Base-by-base conservation (phyloP, 2,113 vertebrate genomes). In the Vulpes vulpes region DNA sequence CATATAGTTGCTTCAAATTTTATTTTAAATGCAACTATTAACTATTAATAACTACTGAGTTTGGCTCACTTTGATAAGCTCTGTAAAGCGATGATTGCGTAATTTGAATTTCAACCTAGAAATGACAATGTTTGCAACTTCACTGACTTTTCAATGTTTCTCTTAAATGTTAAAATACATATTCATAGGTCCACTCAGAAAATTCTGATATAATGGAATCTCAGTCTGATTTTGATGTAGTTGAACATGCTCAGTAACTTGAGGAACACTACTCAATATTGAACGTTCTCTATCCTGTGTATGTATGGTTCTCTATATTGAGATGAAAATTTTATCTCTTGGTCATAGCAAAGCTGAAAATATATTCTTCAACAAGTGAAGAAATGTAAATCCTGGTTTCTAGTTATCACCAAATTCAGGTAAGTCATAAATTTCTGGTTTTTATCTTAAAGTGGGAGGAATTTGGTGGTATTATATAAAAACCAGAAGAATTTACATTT, bases 1-100 rank as follows among this genome's bases (percentile, higher is more conserved):
- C 32, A 71, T 38, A 49, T 51, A 81, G 71, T 60, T 93, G 20
- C 51, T 83, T 92, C 79, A 80, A 78, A 53, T 69, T 43, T n/a
- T 88, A 96, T 91, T 97, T 95, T 67, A 78, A 38, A 15, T 78
- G 4, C 1, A 83, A 20, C 62, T 51, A 94, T 80, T 62, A 60
- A 49, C 53, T 89, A 65, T 69, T 88, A 91, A 51, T 76, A 84
- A 62, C 22, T 76, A 19, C n/a, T n/a, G 51, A 85, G 32, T 3
- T 38, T 88, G 11, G 20, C n/a, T 93, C 22, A 64, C 27, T 97
- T 85, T 16, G 81, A 27, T 94, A 78, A 91, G 3, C 27, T 49
- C 11, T 71, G 5, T 25, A 94, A 91, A 84, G 78, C 55, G 25
- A 78, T 71, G 43, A 17, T 11, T 71, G 35, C 30, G 0, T 74